Percentiles rank a stretch among this genome's conserved stretches.
Conservation (phyloP, 2,888 invertebrate genomes). For the Apantesis nais region DNA sequence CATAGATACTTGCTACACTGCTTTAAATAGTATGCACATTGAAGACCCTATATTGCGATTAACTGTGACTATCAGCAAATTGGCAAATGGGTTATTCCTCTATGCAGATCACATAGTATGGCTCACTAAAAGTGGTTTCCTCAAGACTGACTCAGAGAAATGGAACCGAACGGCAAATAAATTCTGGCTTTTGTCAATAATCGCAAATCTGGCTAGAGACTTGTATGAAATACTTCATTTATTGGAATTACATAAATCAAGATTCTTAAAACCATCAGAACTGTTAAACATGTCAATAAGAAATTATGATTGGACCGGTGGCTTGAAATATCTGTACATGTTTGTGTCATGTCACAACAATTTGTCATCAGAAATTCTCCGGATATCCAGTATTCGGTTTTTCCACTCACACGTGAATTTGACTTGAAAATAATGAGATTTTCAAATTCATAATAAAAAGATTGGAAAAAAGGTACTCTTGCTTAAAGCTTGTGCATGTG, state of each 20-base stretch:
- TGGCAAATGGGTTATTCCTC: slow-evolving; percentile 92
- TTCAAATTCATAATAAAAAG: too few species aligned
- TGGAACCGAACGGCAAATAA: slow-evolving; percentile 91
- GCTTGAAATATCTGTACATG: slow-evolving; percentile 63
- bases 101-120: slow-evolving; percentile 95
- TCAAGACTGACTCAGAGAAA: slow-evolving; percentile 89
- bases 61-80: slow-evolving; percentile 91
- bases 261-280: slow-evolving; percentile 75
- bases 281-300: slow-evolving; percentile 63
- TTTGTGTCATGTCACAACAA: slow-evolving; percentile 74
- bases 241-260: slow-evolving; percentile 79
- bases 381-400: background rate
- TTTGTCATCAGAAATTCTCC: background rate
- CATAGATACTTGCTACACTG: slow-evolving; percentile 91
- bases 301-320: slow-evolving; percentile 57
- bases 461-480: too few species aligned
- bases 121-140: slow-evolving; percentile 90
- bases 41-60: slow-evolving; percentile 89
- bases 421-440: too few species aligned
- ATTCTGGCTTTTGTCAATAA: slow-evolving; percentile 94
- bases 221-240: slow-evolving; percentile 92
- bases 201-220: slow-evolving; percentile 92
- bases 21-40: slow-evolving; percentile 89
- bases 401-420: background rate
- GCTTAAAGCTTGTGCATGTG: too few species aligned